A percentile compares a stretch with the other conserved stretches of the same genome.
Evolutionary conservation across 1,140 invertebrate genomes (phyloP).

Genomic region (Anthonomus grandis): DNA sequence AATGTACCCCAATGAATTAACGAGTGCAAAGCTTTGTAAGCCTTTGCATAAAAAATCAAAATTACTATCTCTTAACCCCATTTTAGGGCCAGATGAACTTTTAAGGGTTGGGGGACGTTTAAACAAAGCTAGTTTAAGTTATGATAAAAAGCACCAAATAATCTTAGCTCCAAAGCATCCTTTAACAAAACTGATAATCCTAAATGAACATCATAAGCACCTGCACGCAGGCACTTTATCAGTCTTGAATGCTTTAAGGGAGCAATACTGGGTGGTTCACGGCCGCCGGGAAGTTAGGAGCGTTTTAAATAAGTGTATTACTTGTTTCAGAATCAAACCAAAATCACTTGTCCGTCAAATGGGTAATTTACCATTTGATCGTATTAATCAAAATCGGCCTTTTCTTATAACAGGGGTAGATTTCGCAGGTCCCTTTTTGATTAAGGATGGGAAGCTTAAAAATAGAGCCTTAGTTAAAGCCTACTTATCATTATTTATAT

Average conservation of each 20-base stretch:
- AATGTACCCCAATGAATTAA: not conserved
- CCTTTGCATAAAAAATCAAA: no score
- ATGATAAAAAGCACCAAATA: constrained; percentile 2
- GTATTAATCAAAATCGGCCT: not conserved
- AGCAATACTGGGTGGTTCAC: constrained; percentile 25
- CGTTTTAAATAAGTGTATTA: not conserved
- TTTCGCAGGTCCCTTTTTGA: not conserved
- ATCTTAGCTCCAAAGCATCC: not conserved
- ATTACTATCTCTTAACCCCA: no score
- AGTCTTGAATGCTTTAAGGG: not conserved
- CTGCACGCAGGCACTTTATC: not conserved
- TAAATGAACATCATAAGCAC: constrained; percentile 3
- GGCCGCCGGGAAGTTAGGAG: not conserved
- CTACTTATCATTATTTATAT: constrained; percentile 5
- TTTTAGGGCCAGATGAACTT: no score
- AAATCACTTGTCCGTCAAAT: not conserved
- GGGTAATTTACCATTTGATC: no score
- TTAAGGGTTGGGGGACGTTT: no score
- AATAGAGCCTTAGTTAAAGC: constrained; percentile 3
- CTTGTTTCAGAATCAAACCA: not conserved
- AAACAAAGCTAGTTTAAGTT: no score
- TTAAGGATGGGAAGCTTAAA: constrained; percentile 5
- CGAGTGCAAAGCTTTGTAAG: no score
- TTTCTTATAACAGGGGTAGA: not conserved
- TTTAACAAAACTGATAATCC: constrained; percentile 1